A percentile compares a stretch with the other conserved stretches of the same genome.
phyloP scores from a whole-genome alignment of 1,140 invertebrate species.

The Drosophila subpulchrella region DNA sequence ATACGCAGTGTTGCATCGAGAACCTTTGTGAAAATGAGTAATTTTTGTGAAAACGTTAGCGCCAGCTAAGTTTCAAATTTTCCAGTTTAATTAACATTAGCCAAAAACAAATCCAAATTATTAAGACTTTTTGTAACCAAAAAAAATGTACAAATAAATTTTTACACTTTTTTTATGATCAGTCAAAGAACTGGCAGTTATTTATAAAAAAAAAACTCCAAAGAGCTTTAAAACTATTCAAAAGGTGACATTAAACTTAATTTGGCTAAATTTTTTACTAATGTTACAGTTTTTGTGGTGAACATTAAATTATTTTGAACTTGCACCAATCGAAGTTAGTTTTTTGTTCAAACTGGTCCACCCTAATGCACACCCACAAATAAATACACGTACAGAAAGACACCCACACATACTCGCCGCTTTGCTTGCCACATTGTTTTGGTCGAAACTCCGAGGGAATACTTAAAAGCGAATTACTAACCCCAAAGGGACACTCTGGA shows the following conservation, averaged over 20 bases:
- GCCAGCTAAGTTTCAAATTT: no score
- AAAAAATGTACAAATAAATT: not conserved
- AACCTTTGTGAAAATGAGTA: constrained; percentile 9
- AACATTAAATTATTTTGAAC: not conserved
- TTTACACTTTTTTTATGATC: not conserved
- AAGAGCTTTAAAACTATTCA: constrained; percentile 1
- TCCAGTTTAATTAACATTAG: not conserved
- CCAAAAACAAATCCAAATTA: constrained; percentile 4
- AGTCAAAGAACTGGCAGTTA: not conserved
- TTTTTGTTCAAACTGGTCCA: constrained; percentile 13
- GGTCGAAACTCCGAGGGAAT: constrained; percentile 36
- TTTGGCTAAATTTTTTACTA: not conserved
- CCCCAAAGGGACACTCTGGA: constrained; percentile 67
- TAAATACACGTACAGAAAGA: constrained; percentile 17
- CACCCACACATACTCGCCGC: constrained; percentile 25
- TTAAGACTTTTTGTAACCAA: not conserved
- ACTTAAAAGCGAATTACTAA: constrained; percentile 36
- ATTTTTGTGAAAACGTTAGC: not conserved
- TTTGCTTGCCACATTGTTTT: constrained; percentile 53
- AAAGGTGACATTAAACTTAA: not conserved
- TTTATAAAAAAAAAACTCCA: constrained; percentile 4
- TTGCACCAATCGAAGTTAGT: not conserved
- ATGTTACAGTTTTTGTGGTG: not conserved
- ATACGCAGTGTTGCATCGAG: not conserved
- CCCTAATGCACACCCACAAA: constrained; percentile 25